phyloP scores from a whole-genome alignment of 2,888 invertebrate genomes.

The Clitarchus hookeri region DNA sequence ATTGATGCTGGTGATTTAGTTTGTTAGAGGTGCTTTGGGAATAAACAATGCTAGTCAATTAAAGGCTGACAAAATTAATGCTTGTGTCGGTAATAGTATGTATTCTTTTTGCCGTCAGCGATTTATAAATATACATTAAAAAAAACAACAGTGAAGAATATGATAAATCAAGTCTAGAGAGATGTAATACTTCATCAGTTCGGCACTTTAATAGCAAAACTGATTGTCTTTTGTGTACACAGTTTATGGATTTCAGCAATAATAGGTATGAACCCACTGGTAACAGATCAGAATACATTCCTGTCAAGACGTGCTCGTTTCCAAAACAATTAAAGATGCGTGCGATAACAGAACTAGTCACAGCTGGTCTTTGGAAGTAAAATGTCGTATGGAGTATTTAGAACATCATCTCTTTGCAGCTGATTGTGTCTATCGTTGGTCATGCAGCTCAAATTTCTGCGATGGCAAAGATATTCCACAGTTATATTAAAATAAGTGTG shows the following conservation, averaged over 20 bases:
- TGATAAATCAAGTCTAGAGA: no score
- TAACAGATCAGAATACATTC: background rate
- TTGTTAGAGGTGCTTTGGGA: background rate
- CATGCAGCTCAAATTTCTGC: conserved; percentile 15
- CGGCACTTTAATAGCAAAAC: background rate
- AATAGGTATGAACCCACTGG: background rate
- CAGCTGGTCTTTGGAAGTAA: background rate
- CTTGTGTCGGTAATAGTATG: background rate
- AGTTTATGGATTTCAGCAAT: conserved; percentile 18
- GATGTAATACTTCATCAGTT: conserved; percentile 1
- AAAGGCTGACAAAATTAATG: background rate
- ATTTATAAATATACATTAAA: background rate
- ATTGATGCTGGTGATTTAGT: background rate
- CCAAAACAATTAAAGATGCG: background rate
- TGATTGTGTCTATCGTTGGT: background rate
- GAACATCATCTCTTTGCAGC: background rate
- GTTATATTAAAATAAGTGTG: background rate
- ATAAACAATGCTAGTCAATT: background rate
- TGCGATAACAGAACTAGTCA: background rate
- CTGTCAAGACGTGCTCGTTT: background rate
- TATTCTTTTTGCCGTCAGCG: no score
- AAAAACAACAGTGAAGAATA: background rate
- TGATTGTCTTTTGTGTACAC: background rate
- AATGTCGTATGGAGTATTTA: background rate
- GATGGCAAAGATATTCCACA: background rate